Conservation (phyloP, 53 echinoderm and acorn worm species). For the Stichopus horrens region DNA sequence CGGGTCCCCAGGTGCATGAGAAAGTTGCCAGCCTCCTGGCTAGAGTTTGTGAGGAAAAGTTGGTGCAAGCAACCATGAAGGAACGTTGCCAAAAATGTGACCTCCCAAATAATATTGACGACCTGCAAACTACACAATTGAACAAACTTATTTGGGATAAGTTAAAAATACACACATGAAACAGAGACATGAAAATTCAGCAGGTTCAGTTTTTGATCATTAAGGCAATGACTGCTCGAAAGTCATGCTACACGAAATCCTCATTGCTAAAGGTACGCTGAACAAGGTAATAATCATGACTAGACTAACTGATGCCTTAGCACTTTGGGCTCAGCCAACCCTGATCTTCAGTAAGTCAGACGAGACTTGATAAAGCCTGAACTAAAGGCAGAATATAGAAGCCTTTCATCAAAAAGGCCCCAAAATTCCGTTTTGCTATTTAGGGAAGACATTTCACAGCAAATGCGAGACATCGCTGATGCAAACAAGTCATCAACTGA, state of each 20-base stretch:
- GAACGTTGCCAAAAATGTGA: constrained; percentile 27
- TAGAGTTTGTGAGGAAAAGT: constrained; percentile 8
- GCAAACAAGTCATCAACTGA: constrained; percentile 24
- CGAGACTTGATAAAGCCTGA: constrained; percentile 36
- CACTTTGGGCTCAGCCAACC: constrained; percentile 22
- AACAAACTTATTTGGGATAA: constrained; percentile 24
- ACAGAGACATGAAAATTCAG: constrained; percentile 16
- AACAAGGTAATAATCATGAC: constrained; percentile 8
- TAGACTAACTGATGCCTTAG: constrained; percentile 35
- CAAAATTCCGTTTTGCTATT: constrained; percentile 32
- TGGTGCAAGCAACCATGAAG: neutral
- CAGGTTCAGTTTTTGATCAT: constrained; percentile 9
- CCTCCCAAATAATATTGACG: constrained; percentile 3
- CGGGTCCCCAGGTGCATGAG: constrained; percentile 1
- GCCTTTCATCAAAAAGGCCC: neutral
- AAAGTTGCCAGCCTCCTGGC: neutral
- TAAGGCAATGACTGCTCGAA: constrained; percentile 20
- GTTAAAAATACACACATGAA: neutral
- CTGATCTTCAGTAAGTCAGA: constrained; percentile 21
- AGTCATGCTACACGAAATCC: constrained; percentile 22
- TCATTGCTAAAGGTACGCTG: neutral
- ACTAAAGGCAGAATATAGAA: constrained; percentile 15
- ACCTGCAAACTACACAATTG: neutral
- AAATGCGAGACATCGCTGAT: constrained; percentile 36
- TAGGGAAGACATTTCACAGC: constrained; percentile 37